Percentiles rank a stretch among this genome's conserved stretches.
Conservation (phyloP, 2,113 vertebrate genomes). For the Sebastes schlegelii region DNA sequence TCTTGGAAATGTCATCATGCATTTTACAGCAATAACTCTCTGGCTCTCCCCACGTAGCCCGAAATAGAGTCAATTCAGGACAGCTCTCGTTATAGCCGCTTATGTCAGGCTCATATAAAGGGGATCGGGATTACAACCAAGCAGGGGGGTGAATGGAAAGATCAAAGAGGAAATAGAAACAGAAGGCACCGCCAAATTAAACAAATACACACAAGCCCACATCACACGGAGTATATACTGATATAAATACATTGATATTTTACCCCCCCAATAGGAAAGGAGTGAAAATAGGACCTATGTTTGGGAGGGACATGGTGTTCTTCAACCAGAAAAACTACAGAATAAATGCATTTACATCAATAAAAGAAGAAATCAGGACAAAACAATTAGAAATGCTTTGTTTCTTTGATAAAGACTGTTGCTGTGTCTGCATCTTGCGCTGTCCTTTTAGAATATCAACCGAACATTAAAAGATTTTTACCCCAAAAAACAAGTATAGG, state of each 20-base stretch:
- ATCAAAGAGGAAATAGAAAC: slow-evolving; percentile 45
- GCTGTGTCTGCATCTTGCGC: not conserved
- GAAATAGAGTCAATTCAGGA: slow-evolving; percentile 79
- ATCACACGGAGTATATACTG: not conserved
- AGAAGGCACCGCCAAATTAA: not conserved
- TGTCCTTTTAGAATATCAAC: not conserved
- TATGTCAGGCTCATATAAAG: slow-evolving; percentile 56
- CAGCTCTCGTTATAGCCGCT: slow-evolving; percentile 45
- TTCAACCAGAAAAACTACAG: not conserved
- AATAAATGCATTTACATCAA: not conserved
- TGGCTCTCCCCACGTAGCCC: slow-evolving; percentile 71
- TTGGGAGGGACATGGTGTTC: not conserved
- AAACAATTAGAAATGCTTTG: not conserved
- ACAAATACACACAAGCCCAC: slow-evolving; percentile 24
- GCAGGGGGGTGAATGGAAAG: slow-evolving; percentile 30
- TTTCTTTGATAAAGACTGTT: not conserved
- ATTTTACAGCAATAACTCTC: slow-evolving; percentile 65
- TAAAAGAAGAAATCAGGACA: not conserved
- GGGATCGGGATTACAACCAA: slow-evolving; percentile 30
- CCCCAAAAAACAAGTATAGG: too few species aligned
- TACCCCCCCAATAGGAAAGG: not conserved
- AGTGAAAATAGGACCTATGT: not conserved
- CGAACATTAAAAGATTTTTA: not conserved
- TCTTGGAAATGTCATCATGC: slow-evolving; percentile 79
- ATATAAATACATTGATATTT: not conserved